Conservation (phyloP, 2,888 invertebrate genomes). For the Micropterix aruncella region DNA sequence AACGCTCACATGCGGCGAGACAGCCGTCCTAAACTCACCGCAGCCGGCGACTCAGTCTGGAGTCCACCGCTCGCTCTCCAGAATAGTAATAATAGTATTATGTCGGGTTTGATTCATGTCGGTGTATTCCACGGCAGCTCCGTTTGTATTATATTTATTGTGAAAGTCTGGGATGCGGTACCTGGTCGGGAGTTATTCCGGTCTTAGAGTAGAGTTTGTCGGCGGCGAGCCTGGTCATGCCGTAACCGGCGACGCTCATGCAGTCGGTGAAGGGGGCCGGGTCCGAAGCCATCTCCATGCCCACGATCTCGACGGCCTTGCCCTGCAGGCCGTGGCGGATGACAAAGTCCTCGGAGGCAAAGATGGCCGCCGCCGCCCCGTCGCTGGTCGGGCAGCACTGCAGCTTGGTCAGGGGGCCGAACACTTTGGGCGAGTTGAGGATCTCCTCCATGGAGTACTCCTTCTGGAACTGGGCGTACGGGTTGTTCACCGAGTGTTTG, state of each 20-base stretch:
- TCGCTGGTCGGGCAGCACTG: constrained; percentile 67
- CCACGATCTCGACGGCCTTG: constrained; percentile 55
- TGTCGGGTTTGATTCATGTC: too few relatives aligned
- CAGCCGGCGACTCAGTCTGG: too few relatives aligned
- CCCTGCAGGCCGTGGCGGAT: constrained; percentile 36
- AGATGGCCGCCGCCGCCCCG: constrained; percentile 51
- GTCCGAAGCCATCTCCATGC: constrained; percentile 58
- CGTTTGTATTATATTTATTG: too few relatives aligned
- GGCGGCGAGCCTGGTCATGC: constrained; percentile 48
- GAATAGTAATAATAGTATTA: too few relatives aligned
- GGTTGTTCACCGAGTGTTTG: constrained; percentile 68
- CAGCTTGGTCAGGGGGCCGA: constrained; percentile 52
- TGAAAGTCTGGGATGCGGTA: too few relatives aligned
- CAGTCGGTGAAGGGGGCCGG: constrained; percentile 44
- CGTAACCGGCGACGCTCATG: constrained; percentile 39
- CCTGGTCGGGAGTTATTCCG: constrained; percentile 35
- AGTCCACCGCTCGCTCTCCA: too few relatives aligned
- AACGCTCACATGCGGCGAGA: too few relatives aligned
- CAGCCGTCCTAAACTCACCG: too few relatives aligned
- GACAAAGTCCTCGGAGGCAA: constrained; percentile 54
- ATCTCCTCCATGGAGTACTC: constrained; percentile 52
- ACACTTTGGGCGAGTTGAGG: constrained; percentile 41
- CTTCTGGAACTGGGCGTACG: constrained; percentile 59
- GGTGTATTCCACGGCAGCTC: too few relatives aligned
- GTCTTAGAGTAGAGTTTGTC: constrained; percentile 34